Base-by-base conservation (phyloP, 2,888 invertebrate genomes). In the Lepidochrysops patricia region DNA sequence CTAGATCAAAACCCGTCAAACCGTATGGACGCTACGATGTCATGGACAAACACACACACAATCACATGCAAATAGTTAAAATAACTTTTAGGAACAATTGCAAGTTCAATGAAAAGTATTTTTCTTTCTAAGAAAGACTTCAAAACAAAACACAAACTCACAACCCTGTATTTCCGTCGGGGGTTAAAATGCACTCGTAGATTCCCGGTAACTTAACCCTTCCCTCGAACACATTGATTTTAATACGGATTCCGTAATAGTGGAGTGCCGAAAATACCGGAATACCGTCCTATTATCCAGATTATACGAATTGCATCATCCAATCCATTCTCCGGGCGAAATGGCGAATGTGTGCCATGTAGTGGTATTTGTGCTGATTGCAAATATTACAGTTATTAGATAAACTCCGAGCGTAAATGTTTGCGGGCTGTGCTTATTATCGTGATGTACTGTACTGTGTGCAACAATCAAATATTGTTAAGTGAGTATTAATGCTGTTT, bases 361-460 rank as follows among this genome's bases (percentile, higher is more conserved):
- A 61, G 61, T 61, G 62, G 66, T 73, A 74, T 74, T 68, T 74
- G 69, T 68, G 67, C 73, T 78, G 82, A 80, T 82, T 80, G 83
- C 80, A 74, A 82, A 76, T 79, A 81, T 77, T 75, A 69, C 73
- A 67, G 71, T 70, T 69, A 72, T 72, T 77, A 74, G 80, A 80
- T 82, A 84, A 82, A 84, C 79, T 77, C 68, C 64, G 68, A 72
- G 35, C 71, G 78, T 79, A 79, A 84, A 83, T 84, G 80, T 86
- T 85, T 83, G 80, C 68, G 73, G 76, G 82, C 77, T 79, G 76
- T 78, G 77, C 83, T 84, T 82, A 82, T 86, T 86, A 84, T 73
- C 72, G 74, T 71, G 80, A 85, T 80, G 78, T 76, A 72, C 74
- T 80, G 79, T 9, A 12, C 9, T 23, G 9, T 4, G 23, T 43